phyloP scores from a whole-genome alignment of 2,888 invertebrate genomes.

The Fragum whitleyi region DNA sequence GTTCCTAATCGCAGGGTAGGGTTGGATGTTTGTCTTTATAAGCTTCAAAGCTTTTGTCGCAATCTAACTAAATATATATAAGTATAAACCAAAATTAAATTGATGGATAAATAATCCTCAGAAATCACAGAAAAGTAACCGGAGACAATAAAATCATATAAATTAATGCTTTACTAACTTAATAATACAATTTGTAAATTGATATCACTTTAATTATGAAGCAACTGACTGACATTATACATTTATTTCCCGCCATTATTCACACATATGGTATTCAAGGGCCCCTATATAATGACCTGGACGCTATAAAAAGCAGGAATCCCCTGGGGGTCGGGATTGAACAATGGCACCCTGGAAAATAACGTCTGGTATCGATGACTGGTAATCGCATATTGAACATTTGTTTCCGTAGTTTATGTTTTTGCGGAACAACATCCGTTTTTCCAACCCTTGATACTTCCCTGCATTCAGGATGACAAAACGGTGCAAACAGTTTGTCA shows the following conservation, averaged over 20 bases:
- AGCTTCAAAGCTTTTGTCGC: too few relatives aligned
- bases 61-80: too few relatives aligned
- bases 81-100: too few relatives aligned
- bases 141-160: background rate
- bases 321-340: conserved; percentile 9
- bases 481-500: too few relatives aligned
- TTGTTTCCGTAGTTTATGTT: conserved; percentile 1
- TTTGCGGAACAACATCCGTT: conserved; percentile 7
- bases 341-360: conserved; percentile 17
- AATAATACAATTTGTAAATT: conserved; percentile 16
- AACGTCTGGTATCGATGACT: conserved; percentile 14
- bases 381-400: conserved; percentile 25
- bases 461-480: too few relatives aligned
- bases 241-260: conserved; percentile 16
- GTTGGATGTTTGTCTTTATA: too few relatives aligned
- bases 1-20: too few relatives aligned
- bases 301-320: conserved; percentile 5
- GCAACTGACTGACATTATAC: conserved; percentile 7
- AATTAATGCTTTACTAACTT: conserved; percentile 2
- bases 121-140: too few relatives aligned
- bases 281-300: background rate
- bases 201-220: conserved; percentile 19
- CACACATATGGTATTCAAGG: conserved; percentile 9
- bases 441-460: background rate
- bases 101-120: too few relatives aligned